These are phyloP conservation scores for Betta splendens DNA, from an alignment of 2,797 vertebrate genomes.

Conservation along the genomic window DNA sequence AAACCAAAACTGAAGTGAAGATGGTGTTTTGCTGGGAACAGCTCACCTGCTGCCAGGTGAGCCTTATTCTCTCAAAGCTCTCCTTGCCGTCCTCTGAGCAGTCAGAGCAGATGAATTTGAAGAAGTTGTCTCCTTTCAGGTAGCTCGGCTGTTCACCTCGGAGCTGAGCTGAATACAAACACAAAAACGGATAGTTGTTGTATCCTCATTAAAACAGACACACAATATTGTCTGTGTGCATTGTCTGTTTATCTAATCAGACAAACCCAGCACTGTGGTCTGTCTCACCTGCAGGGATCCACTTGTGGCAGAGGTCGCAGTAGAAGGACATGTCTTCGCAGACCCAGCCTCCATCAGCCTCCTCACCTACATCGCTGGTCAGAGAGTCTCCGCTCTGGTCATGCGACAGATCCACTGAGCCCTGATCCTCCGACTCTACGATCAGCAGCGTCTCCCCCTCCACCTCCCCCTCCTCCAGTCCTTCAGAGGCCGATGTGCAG, in stretches of 20 bases:
- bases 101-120: conserved; percentile 90
- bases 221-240: not conserved
- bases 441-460: conserved; percentile 96
- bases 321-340: conserved; percentile 92
- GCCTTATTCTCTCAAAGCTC: conserved; percentile 91
- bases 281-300: conserved; percentile 84
- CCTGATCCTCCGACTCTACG: conserved; percentile 95
- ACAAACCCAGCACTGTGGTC: not conserved
- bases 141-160: conserved; percentile 91
- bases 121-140: conserved; percentile 99
- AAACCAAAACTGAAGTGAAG: too few relatives aligned
- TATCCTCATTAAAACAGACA: too few relatives aligned
- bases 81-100: conserved; percentile 93
- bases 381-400: conserved; percentile 97
- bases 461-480: conserved; percentile 96
- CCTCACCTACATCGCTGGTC: conserved; percentile 91
- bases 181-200: too few relatives aligned
- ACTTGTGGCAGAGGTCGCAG: conserved; percentile 97
- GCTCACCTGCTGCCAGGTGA: conserved; percentile 99
- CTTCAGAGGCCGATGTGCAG: conserved; percentile 91
- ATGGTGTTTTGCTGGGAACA: too few relatives aligned
- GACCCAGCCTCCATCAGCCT: conserved; percentile 83
- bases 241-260: not conserved
- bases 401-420: conserved; percentile 93
- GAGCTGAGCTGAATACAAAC: conserved; percentile 84